These are phyloP conservation scores for Ellobius talpinus DNA, from an alignment of 2,113 vertebrate species.

Conservation along the genomic window DNA sequence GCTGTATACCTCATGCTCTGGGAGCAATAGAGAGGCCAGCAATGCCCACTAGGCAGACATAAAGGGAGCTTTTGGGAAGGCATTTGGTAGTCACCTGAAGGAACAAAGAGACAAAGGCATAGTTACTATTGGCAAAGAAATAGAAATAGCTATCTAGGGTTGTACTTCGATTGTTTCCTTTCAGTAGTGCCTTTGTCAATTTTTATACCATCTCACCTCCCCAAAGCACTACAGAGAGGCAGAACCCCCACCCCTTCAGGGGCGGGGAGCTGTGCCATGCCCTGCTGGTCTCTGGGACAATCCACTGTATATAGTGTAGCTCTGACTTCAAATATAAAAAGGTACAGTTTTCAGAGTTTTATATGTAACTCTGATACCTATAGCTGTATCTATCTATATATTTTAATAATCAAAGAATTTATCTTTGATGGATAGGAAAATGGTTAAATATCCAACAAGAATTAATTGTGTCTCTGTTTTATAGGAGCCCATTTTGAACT, in stretches of 20 bases:
- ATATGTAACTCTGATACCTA: background rate
- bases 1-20: background rate
- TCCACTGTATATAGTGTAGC: background rate
- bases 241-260: background rate
- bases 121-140: slow-evolving; percentile 35
- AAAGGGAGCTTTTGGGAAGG: background rate
- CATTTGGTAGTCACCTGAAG: background rate
- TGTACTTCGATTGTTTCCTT: background rate
- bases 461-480: background rate
- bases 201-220: background rate
- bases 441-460: slow-evolving; percentile 21
- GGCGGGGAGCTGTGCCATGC: background rate
- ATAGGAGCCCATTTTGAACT: background rate
- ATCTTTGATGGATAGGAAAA: background rate
- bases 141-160: background rate
- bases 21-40: background rate
- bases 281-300: background rate
- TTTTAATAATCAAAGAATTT: background rate
- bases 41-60: background rate
- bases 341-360: background rate
- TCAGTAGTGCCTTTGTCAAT: background rate
- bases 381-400: background rate
- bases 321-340: background rate
- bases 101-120: background rate
- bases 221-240: background rate